Conservation (phyloP, 2,888 invertebrate species). For the Conops quadrifasciatus region DNA sequence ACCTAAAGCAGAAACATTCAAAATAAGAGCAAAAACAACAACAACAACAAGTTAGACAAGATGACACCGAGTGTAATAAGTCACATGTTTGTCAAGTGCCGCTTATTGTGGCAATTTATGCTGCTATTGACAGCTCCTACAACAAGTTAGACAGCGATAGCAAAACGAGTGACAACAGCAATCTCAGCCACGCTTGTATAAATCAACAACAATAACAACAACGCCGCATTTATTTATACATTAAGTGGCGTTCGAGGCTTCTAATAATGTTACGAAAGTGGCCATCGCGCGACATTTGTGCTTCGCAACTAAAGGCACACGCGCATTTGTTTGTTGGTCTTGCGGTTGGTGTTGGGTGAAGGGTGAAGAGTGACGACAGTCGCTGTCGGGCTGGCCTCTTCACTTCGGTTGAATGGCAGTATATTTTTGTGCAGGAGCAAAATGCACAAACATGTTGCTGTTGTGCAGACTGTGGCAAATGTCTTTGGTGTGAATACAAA, state of each 20-base stretch:
- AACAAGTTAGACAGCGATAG: background rate
- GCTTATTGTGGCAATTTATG: background rate
- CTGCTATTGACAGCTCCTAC: conserved; percentile 28
- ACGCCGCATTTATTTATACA: conserved; percentile 37
- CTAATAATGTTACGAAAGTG: conserved; percentile 36
- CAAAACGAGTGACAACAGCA: background rate
- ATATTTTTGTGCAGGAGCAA: background rate
- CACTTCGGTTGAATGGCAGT: too few species aligned
- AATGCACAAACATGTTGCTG: conserved; percentile 9
- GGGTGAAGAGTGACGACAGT: background rate
- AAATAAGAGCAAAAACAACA: conserved; percentile 3
- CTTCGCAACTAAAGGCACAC: background rate
- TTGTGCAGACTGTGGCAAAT: conserved; percentile 13
- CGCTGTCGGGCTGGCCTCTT: background rate
- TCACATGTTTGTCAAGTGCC: conserved; percentile 25
- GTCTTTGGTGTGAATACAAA: conserved; percentile 26
- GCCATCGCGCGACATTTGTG: background rate
- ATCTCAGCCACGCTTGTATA: background rate
- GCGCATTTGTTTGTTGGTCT: too few species aligned
- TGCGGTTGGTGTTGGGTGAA: too few species aligned
- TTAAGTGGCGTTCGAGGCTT: conserved; percentile 46
- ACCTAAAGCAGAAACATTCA: background rate
- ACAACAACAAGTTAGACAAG: conserved; percentile 5
- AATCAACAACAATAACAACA: conserved; percentile 38
- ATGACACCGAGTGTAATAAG: conserved; percentile 23